Conservation (phyloP, 1,140 invertebrate species). For the Platyscapa corneri region DNA sequence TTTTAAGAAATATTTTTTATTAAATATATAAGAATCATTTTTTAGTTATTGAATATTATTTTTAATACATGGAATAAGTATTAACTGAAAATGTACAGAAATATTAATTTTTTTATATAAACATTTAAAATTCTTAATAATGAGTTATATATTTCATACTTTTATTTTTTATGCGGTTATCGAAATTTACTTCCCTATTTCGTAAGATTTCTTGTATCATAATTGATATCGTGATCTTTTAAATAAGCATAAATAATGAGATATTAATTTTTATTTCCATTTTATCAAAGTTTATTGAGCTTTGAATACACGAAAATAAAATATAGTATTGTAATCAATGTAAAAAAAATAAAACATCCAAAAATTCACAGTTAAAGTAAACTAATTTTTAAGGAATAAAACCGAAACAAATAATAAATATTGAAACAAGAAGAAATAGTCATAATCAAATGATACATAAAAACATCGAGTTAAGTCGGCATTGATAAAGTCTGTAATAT, state of each 20-base stretch:
- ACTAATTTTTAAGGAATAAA: too few species aligned
- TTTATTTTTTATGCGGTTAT: background rate
- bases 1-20: background rate
- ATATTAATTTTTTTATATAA: background rate
- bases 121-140: conserved; percentile 10
- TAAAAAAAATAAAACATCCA: too few species aligned
- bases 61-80: background rate
- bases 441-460: background rate
- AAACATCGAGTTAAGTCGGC: background rate
- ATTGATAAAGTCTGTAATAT: too few species aligned
- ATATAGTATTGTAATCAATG: too few species aligned
- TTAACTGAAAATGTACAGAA: background rate
- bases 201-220: conserved; percentile 28
- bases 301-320: too few species aligned
- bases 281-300: background rate
- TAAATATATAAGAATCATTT: background rate
- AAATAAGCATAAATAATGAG: background rate
- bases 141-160: background rate
- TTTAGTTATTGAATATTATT: background rate
- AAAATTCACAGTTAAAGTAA: too few species aligned
- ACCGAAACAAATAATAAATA: background rate
- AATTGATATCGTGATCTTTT: conserved; percentile 1
- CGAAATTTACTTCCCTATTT: conserved; percentile 32
- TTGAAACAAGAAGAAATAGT: background rate
- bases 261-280: background rate